phyloP scores from a whole-genome alignment of 2,888 invertebrate genomes.

The Eupithecia centaureata region DNA sequence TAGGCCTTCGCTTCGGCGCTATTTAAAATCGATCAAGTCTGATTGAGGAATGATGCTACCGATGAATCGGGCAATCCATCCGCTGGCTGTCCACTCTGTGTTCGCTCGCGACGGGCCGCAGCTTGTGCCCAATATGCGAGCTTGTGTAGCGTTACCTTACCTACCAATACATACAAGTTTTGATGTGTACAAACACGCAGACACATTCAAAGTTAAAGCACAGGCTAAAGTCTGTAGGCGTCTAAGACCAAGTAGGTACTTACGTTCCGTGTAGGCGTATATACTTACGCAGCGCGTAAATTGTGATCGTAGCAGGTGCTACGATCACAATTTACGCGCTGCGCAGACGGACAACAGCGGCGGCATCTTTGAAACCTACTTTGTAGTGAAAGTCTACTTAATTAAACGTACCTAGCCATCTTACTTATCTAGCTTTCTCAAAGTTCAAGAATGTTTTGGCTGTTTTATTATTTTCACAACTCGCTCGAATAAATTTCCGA shows the following conservation, averaged over 20 bases:
- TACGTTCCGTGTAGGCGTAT: no score
- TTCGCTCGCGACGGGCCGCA: background rate
- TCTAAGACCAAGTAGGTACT: no score
- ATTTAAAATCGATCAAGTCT: slow-evolving; percentile 47
- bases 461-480: background rate
- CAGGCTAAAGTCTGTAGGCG: no score
- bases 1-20: slow-evolving; percentile 35
- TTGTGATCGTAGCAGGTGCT: background rate
- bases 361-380: background rate
- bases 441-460: background rate
- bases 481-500: background rate
- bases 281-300: no score
- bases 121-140: background rate
- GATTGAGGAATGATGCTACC: slow-evolving; percentile 45
- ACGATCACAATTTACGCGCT: no score
- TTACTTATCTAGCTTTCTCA: background rate
- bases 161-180: no score
- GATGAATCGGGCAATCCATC: slow-evolving; percentile 35
- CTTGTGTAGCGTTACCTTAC: no score
- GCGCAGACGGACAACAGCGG: background rate
- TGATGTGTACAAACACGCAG: no score
- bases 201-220: no score
- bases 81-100: background rate
- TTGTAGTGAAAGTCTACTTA: background rate
- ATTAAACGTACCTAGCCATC: background rate